Conservation (phyloP, 2,888 invertebrate genomes). For the Apodemia duryi region DNA sequence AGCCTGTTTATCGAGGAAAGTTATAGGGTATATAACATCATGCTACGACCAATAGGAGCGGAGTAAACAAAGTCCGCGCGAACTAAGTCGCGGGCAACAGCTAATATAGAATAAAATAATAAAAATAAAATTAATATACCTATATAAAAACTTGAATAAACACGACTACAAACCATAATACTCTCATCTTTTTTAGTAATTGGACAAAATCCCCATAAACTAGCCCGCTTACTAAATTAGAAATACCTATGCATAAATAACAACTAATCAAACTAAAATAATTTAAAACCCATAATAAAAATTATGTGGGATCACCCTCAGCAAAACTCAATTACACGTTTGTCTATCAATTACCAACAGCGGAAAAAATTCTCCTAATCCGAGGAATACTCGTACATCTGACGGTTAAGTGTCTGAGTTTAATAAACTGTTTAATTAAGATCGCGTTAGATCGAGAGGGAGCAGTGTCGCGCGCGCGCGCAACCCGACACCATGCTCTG, state of each 20-base stretch:
- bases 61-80: no score
- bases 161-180: no score
- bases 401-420: slow-evolving; percentile 72
- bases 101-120: no score
- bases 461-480: slow-evolving; percentile 61
- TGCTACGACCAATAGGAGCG: no score
- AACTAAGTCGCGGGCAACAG: no score
- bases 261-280: neutral
- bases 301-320: slow-evolving; percentile 47
- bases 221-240: neutral
- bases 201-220: neutral
- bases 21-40: no score
- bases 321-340: slow-evolving; percentile 53
- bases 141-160: no score
- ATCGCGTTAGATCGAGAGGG: slow-evolving; percentile 51
- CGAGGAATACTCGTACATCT: slow-evolving; percentile 44
- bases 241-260: slow-evolving; percentile 1
- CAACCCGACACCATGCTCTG: slow-evolving; percentile 58
- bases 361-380: slow-evolving; percentile 47
- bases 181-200: no score
- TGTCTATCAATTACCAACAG: slow-evolving; percentile 60
- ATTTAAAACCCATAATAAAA: slow-evolving; percentile 32
- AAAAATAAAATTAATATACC: no score
- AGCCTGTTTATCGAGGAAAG: no score
- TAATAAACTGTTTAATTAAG: slow-evolving; percentile 77